phyloP scores from a whole-genome alignment of 2,113 vertebrate genomes.

The Alligator mississippiensis region DNA sequence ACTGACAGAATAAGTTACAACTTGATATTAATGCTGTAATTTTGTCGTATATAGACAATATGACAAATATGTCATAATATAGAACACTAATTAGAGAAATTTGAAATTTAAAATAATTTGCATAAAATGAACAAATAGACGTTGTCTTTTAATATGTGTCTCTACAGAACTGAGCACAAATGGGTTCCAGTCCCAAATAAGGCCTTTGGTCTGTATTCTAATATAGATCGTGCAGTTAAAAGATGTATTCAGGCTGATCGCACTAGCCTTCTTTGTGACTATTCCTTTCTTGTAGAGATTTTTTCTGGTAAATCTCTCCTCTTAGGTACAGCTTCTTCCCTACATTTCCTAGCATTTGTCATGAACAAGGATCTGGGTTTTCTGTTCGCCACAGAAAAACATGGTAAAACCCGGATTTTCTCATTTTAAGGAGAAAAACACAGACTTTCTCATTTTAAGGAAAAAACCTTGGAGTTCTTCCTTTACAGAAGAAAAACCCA shows the following conservation, averaged over 20 bases:
- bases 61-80: background rate
- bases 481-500: no score
- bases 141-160: background rate
- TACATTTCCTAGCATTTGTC: background rate
- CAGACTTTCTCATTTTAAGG: no score
- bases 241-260: background rate
- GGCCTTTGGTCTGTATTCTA: fast-evolving
- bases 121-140: background rate
- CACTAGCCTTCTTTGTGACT: background rate
- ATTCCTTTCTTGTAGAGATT: background rate
- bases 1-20: background rate
- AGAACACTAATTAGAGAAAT: background rate
- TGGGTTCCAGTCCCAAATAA: background rate
- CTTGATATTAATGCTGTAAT: background rate
- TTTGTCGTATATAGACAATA: no score
- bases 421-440: no score
- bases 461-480: no score
- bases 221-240: background rate
- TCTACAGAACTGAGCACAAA: background rate
- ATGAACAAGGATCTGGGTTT: no score
- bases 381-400: no score
- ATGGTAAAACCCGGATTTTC: no score
- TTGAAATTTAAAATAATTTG: background rate
- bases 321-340: background rate
- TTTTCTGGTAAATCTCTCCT: background rate